Conservation (phyloP, 2,888 invertebrate species). For the Panzeria rudis region DNA sequence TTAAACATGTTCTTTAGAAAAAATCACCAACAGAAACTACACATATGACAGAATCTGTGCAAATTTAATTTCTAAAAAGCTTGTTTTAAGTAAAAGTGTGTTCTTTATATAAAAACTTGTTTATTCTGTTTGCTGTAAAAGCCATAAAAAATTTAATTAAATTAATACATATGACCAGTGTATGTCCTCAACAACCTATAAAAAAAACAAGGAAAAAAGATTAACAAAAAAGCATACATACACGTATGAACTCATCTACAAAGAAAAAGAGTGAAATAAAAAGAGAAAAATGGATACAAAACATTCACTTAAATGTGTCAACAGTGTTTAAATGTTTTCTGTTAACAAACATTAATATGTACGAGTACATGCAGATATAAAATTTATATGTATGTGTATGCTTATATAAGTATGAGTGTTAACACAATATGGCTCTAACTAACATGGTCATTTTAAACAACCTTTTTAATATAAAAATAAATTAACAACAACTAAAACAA, state of each 20-base stretch:
- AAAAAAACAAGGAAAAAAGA: conserved; percentile 31
- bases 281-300: conserved; percentile 50
- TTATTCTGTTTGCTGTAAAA: conserved; percentile 32
- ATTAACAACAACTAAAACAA: conserved; percentile 44
- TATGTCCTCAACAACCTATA: conserved; percentile 42
- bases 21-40: conserved; percentile 6
- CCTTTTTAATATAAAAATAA: conserved; percentile 47
- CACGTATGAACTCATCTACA: conserved; percentile 14
- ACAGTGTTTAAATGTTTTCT: conserved; percentile 59
- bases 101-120: conserved; percentile 18
- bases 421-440: conserved; percentile 53
- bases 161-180: conserved; percentile 61
- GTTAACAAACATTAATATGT: conserved; percentile 47
- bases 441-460: conserved; percentile 63
- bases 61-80: conserved; percentile 36
- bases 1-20: background rate
- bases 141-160: conserved; percentile 66
- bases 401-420: conserved; percentile 3
- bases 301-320: conserved; percentile 68
- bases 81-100: conserved; percentile 23
- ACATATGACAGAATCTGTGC: background rate
- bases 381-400: background rate
- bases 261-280: conserved; percentile 28
- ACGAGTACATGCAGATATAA: conserved; percentile 8
- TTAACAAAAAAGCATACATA: conserved; percentile 9